Base-by-base conservation (phyloP, 1,140 invertebrate genomes). In the Pentalonia nigronervosa region DNA sequence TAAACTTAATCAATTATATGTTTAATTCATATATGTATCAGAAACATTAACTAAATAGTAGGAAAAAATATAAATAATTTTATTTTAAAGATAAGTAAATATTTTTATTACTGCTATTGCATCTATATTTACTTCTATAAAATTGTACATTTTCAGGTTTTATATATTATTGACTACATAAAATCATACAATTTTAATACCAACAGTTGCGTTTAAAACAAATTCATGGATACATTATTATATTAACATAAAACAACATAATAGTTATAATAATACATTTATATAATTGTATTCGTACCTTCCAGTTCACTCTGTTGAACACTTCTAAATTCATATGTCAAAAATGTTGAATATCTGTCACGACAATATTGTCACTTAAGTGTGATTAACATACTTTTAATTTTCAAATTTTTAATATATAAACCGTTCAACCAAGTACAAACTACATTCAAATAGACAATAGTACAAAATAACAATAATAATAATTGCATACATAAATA, bases 281-380 rank as follows among this genome's bases (percentile, higher is more conserved):
- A n/a, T n/a, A n/a, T n/a, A n/a, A n/a, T n/a, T 23, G 50, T 53
- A 30, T 81, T 91, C 21, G 34, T 95, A 95, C 95, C 95, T 95
- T 95, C 91, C 94, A 94, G 93, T 95, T 95, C 81, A 95, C 95
- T 94, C 95, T 95, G 94, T 95, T 95, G 94, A 95, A 95, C 94
- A 95, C 95, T 83, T 95, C 95, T 93, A 95, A 95, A 95, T 95
- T 95, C 95, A 95, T 95, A 94, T 90, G 94, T 91, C 86, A 87
- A 88, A 84, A 93, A 56, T 93, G 7, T 53, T 86, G n/a, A 84
- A 86, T 45, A 53, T 90, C 41, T 4, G 34, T 36, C n/a, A 56
- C 8, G 25, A 53, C 8, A 53, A 84, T 84, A 56, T n/a, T n/a
- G 50, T 67, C 45, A 67, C 60, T 76, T 76, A 20, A 86, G 91